phyloP scores from a whole-genome alignment of 2,113 vertebrate genomes.

The Caracal caracal region DNA sequence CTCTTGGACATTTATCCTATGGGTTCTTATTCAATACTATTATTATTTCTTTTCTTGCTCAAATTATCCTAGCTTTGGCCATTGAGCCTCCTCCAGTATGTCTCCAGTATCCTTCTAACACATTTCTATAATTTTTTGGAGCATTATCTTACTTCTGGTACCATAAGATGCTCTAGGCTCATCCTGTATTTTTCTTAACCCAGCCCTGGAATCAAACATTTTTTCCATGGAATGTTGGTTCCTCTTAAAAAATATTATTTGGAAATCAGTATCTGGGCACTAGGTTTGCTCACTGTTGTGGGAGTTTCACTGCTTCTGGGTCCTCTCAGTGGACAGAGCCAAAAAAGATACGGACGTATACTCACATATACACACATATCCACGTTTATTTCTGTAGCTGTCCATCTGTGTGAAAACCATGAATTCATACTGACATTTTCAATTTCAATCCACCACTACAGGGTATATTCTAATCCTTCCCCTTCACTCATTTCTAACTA shows the following conservation, averaged over 20 bases:
- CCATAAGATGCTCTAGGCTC: background rate
- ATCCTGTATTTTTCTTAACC: background rate
- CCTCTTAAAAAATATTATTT: background rate
- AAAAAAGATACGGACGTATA: background rate
- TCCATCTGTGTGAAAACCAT: background rate
- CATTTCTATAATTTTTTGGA: background rate
- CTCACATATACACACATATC: background rate
- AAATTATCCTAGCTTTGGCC: background rate
- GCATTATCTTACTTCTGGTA: background rate
- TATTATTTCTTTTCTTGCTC: background rate
- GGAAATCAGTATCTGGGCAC: background rate
- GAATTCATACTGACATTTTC: background rate
- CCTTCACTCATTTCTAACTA: background rate
- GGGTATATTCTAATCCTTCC: background rate
- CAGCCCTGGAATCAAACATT: background rate
- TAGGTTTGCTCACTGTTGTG: background rate
- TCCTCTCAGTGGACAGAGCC: background rate
- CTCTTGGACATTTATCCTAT: background rate
- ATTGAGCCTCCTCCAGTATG: background rate
- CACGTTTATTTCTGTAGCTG: background rate
- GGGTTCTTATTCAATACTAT: background rate
- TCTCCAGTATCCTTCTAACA: background rate
- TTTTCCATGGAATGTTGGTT: background rate
- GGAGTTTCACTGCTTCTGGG: background rate
- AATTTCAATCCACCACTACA: background rate